Evolutionary conservation across 2,797 vertebrate genomes (phyloP).

Genomic region (Esox lucius): DNA sequence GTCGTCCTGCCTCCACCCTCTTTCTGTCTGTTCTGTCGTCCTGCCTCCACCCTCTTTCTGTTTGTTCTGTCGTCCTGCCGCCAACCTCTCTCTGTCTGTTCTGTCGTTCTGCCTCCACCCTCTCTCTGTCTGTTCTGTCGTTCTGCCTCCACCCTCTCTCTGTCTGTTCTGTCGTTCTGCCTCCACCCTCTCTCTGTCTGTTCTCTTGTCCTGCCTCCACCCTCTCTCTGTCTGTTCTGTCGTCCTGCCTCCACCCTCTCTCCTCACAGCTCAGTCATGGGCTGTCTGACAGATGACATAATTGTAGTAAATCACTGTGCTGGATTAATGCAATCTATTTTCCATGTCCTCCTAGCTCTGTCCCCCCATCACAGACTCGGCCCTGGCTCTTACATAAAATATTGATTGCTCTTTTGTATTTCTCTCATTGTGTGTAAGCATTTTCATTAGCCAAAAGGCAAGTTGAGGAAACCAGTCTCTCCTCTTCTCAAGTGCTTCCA

Average conservation of each 20-base stretch:
- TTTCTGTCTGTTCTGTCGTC: no score
- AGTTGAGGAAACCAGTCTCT: conserved; percentile 51
- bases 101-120: no score
- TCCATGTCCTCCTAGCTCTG: conserved; percentile 48
- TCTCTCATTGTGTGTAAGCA: conserved; percentile 74
- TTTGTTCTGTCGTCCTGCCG: no score
- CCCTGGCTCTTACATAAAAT: conserved; percentile 72
- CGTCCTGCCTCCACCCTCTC: conserved; percentile 9
- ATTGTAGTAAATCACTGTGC: conserved; percentile 50
- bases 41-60: no score
- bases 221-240: conserved; percentile 9
- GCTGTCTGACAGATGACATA: conserved; percentile 36
- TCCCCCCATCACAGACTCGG: conserved; percentile 3
- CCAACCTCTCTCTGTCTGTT: no score
- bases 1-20: no score
- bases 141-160: no score
- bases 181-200: conserved; percentile 18
- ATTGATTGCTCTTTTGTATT: conserved; percentile 75
- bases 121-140: no score
- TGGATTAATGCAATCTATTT: conserved; percentile 64
- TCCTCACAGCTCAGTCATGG: conserved; percentile 11
- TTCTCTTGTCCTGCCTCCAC: conserved; percentile 37
- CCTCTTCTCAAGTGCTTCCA: conserved; percentile 52
- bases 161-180: no score
- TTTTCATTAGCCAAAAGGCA: conserved; percentile 75